Evolutionary conservation across 2,113 vertebrate species (phyloP).

Genomic region (Lethenteron camtschaticum): DNA sequence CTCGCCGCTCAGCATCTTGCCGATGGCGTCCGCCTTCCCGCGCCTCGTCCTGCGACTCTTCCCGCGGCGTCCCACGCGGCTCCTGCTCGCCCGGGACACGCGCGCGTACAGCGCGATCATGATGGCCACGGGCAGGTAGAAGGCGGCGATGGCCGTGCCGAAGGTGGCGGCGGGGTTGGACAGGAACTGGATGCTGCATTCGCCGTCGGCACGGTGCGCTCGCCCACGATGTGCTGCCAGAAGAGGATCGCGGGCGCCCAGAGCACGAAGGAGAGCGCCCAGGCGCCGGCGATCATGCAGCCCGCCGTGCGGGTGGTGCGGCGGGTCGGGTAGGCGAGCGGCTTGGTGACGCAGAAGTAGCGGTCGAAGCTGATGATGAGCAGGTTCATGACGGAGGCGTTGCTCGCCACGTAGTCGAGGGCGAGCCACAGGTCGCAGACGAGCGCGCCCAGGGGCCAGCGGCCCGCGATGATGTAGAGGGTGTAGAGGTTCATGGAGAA

Average conservation of each 20-base stretch:
- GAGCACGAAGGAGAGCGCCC: conserved; percentile 89
- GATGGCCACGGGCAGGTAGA: conserved; percentile 83
- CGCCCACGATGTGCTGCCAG: conserved; percentile 96
- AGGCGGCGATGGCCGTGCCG: conserved; percentile 87
- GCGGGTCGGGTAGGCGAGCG: conserved; percentile 81
- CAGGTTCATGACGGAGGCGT: conserved; percentile 93
- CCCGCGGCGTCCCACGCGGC: conserved; percentile 34
- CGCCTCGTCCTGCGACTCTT: neutral
- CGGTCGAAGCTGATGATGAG: conserved; percentile 98
- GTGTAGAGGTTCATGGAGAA: conserved; percentile 99
- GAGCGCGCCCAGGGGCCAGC: conserved; percentile 87
- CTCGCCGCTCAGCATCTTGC: no score
- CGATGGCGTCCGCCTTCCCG: no score
- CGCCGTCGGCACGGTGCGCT: conserved; percentile 61
- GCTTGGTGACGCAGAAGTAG: conserved; percentile 95
- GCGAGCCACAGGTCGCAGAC: conserved; percentile 93
- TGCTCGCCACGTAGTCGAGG: conserved; percentile 90
- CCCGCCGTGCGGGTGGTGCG: conserved; percentile 96
- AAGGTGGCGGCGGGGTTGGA: conserved; percentile 87
- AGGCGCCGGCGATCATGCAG: conserved; percentile 91
- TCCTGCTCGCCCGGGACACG: conserved; percentile 86
- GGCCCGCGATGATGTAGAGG: conserved; percentile 91
- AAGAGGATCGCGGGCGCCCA: conserved; percentile 97
- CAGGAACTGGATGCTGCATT: conserved; percentile 96
- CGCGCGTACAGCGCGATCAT: conserved; percentile 92